These are phyloP conservation scores for Nephrotoma appendiculata DNA, from an alignment of 2,888 invertebrate genomes.

Conservation along the genomic window DNA sequence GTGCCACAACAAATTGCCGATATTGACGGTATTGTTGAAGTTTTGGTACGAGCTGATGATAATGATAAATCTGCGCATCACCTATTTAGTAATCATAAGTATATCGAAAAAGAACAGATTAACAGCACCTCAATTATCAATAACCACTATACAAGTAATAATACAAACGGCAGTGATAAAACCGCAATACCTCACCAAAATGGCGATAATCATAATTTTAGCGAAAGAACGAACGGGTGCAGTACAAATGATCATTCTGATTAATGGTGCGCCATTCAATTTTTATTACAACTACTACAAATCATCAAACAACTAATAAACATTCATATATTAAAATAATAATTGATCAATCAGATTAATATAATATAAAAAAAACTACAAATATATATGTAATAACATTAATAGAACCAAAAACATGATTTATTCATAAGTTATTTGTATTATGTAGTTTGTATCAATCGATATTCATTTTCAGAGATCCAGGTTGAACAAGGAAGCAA, in stretches of 20 bases:
- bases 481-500: not conserved
- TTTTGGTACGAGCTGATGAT: not conserved
- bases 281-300: not conserved
- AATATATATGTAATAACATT: not conserved
- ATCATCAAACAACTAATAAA: not conserved
- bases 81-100: not conserved
- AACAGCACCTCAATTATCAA: not conserved
- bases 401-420: not conserved
- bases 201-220: not conserved
- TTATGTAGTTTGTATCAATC: not conserved
- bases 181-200: not conserved
- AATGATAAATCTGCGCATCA: not conserved
- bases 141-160: not conserved
- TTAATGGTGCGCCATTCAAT: not conserved
- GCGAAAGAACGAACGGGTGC: not conserved
- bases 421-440: not conserved
- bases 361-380: not conserved
- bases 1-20: slow-evolving; percentile 26
- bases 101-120: not conserved
- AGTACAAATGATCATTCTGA: not conserved
- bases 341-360: not conserved
- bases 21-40: not conserved
- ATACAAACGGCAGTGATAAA: not conserved
- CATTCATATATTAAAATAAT: not conserved
- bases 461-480: not conserved